A percentile compares a stretch with the other conserved stretches of the same genome.
Conservation (phyloP, 1,140 invertebrate genomes). For the Hylyphantes graminicola region DNA sequence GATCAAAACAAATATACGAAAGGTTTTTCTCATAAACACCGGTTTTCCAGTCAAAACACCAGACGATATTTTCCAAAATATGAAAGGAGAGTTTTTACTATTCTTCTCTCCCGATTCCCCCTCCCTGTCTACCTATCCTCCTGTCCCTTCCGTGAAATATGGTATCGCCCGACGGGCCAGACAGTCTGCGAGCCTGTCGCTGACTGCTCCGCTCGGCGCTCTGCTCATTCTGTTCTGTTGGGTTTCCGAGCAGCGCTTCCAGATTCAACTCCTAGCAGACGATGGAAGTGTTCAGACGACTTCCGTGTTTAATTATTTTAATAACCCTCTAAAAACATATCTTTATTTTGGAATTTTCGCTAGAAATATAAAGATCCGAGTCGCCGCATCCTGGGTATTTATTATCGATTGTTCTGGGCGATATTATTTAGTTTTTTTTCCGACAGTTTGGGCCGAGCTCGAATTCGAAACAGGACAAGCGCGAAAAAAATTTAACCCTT, state of each 20-base stretch:
- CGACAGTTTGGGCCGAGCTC: no score
- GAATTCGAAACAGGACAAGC: not conserved
- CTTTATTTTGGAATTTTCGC: not conserved
- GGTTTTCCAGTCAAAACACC: not conserved
- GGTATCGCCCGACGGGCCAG: constrained; percentile 44
- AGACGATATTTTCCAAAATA: not conserved
- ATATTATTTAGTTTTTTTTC: no score
- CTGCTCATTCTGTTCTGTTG: constrained; percentile 24
- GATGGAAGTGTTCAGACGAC: constrained; percentile 13
- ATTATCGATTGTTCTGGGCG: not conserved
- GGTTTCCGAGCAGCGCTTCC: not conserved
- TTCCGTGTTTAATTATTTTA: constrained; percentile 18
- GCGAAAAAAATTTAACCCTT: constrained; percentile 43
- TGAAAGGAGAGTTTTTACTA: constrained; percentile 23
- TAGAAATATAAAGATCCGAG: not conserved
- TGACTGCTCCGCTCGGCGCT: not conserved
- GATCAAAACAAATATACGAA: no score
- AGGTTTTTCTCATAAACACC: no score
- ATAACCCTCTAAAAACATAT: not conserved
- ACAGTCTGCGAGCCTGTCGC: constrained; percentile 39
- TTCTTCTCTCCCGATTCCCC: constrained; percentile 12
- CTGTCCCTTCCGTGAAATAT: constrained; percentile 9
- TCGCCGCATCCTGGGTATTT: not conserved
- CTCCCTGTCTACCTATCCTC: constrained; percentile 19
- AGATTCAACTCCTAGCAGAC: not conserved